phyloP scores from a whole-genome alignment of 2,888 invertebrate species.

The Leptinotarsa tumamoca region DNA sequence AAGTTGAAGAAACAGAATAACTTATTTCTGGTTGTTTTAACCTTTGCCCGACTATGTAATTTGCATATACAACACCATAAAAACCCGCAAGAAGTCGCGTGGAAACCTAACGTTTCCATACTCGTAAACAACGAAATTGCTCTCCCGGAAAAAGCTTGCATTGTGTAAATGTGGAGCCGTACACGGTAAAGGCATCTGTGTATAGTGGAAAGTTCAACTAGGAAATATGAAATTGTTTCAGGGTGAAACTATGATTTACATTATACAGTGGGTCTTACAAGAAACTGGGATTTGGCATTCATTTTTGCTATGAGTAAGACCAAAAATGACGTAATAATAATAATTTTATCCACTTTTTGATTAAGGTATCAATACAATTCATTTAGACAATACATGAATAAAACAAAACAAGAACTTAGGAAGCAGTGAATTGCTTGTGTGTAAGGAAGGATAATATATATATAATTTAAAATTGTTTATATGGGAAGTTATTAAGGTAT shows the following conservation, averaged over 20 bases:
- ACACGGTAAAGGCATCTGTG: neutral
- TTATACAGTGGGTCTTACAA: neutral
- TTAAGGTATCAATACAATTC: too few relatives aligned
- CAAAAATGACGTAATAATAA: too few relatives aligned
- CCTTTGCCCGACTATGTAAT: neutral
- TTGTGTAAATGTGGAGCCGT: neutral
- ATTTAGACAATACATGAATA: too few relatives aligned
- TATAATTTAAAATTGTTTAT: too few relatives aligned
- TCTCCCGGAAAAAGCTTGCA: constrained; percentile 4
- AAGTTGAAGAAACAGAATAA: neutral
- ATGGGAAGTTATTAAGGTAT: too few relatives aligned
- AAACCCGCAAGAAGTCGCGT: neutral
- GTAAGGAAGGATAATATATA: too few relatives aligned
- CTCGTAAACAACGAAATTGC: constrained; percentile 1
- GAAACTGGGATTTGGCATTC: neutral
- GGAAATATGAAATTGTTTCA: neutral
- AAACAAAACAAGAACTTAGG: too few relatives aligned
- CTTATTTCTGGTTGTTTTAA: neutral
- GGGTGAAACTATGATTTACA: neutral
- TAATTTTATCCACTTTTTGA: too few relatives aligned
- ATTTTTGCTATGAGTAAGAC: neutral
- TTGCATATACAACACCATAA: neutral
- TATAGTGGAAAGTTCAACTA: neutral
- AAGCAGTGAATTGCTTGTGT: too few relatives aligned
- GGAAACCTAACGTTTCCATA: neutral